Evolutionary conservation across 1,140 invertebrate genomes (phyloP).

Genomic region (Brachionus manjavacas): DNA sequence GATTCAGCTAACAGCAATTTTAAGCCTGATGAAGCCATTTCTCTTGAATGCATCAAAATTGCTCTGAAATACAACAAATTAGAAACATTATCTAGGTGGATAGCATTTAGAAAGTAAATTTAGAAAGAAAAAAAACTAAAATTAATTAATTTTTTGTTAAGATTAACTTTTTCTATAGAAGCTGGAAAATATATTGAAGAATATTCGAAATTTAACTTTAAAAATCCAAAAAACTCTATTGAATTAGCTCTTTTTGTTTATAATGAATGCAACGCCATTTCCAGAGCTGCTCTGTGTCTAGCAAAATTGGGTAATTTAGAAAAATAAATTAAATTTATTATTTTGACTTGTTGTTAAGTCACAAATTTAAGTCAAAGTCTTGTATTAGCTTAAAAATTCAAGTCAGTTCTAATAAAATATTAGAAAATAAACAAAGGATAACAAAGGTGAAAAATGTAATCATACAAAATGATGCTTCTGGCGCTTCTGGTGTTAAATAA

Average conservation of each 20-base stretch:
- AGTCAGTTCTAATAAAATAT: too few relatives aligned
- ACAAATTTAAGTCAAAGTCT: too few relatives aligned
- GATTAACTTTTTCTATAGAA: conserved; percentile 18
- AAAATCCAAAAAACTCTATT: conserved; percentile 8
- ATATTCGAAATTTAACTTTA: neutral
- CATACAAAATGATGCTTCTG: too few relatives aligned
- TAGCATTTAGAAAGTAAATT: conserved; percentile 54
- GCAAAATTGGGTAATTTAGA: neutral
- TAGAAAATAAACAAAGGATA: too few relatives aligned
- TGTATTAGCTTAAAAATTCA: too few relatives aligned
- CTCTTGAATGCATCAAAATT: conserved; percentile 53
- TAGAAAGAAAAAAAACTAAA: neutral
- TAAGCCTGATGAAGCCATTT: conserved; percentile 50
- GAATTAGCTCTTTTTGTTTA: conserved; percentile 30
- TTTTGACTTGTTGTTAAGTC: too few relatives aligned
- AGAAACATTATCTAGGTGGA: conserved; percentile 54
- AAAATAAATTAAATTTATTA: too few relatives aligned
- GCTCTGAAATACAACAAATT: conserved; percentile 52
- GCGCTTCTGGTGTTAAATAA: too few relatives aligned
- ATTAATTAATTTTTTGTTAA: neutral
- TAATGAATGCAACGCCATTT: neutral
- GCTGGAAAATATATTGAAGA: conserved; percentile 2
- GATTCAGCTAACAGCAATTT: conserved; percentile 51
- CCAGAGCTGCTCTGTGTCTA: neutral
- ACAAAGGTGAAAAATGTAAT: too few relatives aligned